Evolutionary conservation across 2,113 vertebrate species (phyloP).

Genomic region (Neofelis nebulosa): DNA sequence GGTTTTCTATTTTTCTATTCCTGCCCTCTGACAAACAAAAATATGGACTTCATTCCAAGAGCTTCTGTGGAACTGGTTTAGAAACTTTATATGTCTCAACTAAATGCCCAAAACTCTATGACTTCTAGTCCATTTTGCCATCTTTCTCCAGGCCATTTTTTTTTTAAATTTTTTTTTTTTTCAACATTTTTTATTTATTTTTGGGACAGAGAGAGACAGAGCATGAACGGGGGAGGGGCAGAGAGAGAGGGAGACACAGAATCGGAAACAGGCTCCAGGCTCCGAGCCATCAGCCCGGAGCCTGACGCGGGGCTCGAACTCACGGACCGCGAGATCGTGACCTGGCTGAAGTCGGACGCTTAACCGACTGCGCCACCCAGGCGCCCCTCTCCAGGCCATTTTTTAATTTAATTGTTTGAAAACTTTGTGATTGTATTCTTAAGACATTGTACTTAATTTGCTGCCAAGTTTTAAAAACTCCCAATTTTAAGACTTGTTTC

Average conservation of each 20-base stretch:
- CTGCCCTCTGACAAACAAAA: slow-evolving; percentile 54
- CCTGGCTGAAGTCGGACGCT: too few species aligned
- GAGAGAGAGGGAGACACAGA: too few species aligned
- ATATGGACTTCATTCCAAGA: not conserved
- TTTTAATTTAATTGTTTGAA: not conserved
- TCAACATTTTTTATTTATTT: too few species aligned
- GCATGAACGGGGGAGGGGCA: too few species aligned
- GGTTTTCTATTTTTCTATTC: slow-evolving; percentile 50
- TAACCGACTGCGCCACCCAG: too few species aligned
- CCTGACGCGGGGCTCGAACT: too few species aligned
- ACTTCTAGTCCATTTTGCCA: not conserved
- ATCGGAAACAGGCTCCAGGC: too few species aligned
- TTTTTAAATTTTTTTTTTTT: too few species aligned
- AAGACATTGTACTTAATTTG: not conserved
- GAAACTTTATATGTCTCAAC: not conserved
- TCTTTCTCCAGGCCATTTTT: not conserved
- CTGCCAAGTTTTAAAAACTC: slow-evolving; percentile 12
- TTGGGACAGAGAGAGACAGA: too few species aligned
- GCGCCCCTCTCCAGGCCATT: not conserved
- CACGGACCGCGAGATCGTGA: too few species aligned
- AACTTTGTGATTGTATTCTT: not conserved
- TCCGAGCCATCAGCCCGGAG: too few species aligned
- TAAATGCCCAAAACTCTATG: not conserved
- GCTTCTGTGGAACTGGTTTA: slow-evolving; percentile 17
- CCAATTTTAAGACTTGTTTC: not conserved